Percentiles rank a stretch among this genome's conserved stretches.
These are phyloP conservation scores for Percopsis transmontana DNA, from an alignment of 2,113 vertebrate species.

Conservation along the genomic window DNA sequence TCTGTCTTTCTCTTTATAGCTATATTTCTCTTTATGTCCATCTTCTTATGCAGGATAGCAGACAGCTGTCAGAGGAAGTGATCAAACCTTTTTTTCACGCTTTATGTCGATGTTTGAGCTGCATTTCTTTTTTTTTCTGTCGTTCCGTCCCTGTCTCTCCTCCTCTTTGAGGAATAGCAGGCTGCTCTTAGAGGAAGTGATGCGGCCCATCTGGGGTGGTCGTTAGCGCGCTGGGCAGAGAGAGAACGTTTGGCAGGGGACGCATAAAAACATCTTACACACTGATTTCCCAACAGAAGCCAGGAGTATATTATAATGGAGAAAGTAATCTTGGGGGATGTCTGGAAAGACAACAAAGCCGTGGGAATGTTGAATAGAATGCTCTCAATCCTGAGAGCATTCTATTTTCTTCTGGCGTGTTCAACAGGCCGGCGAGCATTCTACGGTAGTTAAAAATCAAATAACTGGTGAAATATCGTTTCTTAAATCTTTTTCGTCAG, in stretches of 20 bases:
- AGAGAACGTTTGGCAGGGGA: conserved; percentile 54
- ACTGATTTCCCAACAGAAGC: conserved; percentile 46
- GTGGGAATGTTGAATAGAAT: conserved; percentile 57
- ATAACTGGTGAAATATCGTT: conserved; percentile 34
- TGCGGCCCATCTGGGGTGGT: conserved; percentile 66
- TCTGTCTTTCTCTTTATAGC: not conserved
- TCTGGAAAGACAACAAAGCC: conserved; percentile 67
- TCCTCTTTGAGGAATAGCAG: conserved; percentile 40
- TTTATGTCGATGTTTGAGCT: not conserved
- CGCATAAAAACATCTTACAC: conserved; percentile 54
- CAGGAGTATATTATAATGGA: conserved; percentile 46
- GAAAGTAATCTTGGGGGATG: conserved; percentile 33
- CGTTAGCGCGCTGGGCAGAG: conserved; percentile 54
- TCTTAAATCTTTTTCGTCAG: conserved; percentile 25
- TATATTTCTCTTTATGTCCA: not conserved
- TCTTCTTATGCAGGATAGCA: not conserved
- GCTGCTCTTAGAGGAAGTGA: conserved; percentile 56
- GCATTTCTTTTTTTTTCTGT: not conserved
- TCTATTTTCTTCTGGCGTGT: conserved; percentile 51
- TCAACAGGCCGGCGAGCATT: conserved; percentile 21
- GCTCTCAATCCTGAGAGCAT: conserved; percentile 39
- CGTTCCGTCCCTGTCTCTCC: not conserved
- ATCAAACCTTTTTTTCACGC: not conserved
- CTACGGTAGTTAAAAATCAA: conserved; percentile 39
- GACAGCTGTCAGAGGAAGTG: too few relatives aligned